Evolutionary conservation across 2,797 vertebrate genomes (phyloP).

Genomic region (Gymnoscopelus microlampas): DNA sequence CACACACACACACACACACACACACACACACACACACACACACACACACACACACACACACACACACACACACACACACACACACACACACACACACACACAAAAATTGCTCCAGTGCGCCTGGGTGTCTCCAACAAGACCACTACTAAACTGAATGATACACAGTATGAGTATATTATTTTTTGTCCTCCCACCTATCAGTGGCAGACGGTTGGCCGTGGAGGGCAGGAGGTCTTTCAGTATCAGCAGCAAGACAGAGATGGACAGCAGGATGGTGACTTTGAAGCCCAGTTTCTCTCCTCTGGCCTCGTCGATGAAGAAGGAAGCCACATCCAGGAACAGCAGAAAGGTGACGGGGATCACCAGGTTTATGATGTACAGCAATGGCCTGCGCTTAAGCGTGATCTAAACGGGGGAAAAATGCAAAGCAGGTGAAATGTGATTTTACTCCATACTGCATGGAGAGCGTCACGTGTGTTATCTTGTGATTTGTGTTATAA

Average conservation of each 20-base stretch:
- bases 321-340: slow-evolving; percentile 72
- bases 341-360: slow-evolving; percentile 69
- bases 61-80: too few relatives aligned
- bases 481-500: too few relatives aligned
- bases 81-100: too few relatives aligned
- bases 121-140: too few relatives aligned
- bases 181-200: slow-evolving; percentile 82
- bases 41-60: too few relatives aligned
- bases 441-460: too few relatives aligned
- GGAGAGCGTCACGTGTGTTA: too few relatives aligned
- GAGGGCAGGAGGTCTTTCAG: slow-evolving; percentile 79
- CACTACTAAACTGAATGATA: neutral
- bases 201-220: slow-evolving; percentile 66
- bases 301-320: slow-evolving; percentile 63
- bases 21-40: too few relatives aligned
- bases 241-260: slow-evolving; percentile 76
- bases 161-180: neutral
- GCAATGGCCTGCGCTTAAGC: slow-evolving; percentile 64
- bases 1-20: too few relatives aligned
- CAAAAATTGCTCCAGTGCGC: too few relatives aligned
- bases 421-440: too few relatives aligned
- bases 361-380: slow-evolving; percentile 74
- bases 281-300: slow-evolving; percentile 77
- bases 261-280: slow-evolving; percentile 73
- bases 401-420: slow-evolving; percentile 54